Percentiles rank a stretch among this genome's conserved stretches.
phyloP scores from a whole-genome alignment of 1,140 invertebrate species.

The Oncopodura yosiiana region DNA sequence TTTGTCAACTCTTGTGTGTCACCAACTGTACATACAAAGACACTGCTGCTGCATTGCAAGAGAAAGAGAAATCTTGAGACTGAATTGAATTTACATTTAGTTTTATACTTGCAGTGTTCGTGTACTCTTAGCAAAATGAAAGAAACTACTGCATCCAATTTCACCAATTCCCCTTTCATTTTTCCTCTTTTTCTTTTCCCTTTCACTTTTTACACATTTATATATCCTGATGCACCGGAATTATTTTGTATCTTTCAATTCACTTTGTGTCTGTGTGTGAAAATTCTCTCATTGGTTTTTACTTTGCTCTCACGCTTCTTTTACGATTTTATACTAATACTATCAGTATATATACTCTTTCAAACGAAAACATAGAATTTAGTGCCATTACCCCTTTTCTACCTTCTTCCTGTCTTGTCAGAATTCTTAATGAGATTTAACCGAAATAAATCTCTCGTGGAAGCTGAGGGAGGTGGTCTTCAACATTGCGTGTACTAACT shows the following conservation, averaged over 20 bases:
- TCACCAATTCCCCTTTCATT: background rate
- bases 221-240: slow-evolving; percentile 6
- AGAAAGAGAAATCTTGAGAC: too few relatives aligned
- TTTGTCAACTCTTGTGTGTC: too few relatives aligned
- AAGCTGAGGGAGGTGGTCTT: slow-evolving; percentile 5
- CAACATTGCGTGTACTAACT: background rate
- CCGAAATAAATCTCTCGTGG: slow-evolving; percentile 22
- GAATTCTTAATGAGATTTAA: slow-evolving; percentile 28
- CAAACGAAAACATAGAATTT: background rate
- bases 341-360: background rate
- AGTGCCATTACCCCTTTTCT: background rate
- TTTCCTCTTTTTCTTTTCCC: background rate
- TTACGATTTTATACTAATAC: slow-evolving; percentile 9
- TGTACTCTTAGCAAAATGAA: too few relatives aligned
- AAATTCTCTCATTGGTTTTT: too few relatives aligned
- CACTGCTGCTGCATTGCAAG: too few relatives aligned
- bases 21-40: too few relatives aligned
- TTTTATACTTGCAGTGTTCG: too few relatives aligned
- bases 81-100: too few relatives aligned
- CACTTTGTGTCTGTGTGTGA: too few relatives aligned
- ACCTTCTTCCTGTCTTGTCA: slow-evolving; percentile 5
- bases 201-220: background rate
- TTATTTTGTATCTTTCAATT: slow-evolving; percentile 9
- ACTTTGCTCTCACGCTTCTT: slow-evolving; percentile 11
- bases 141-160: background rate